These are phyloP conservation scores for Pelobates cultripes DNA, from an alignment of 2,797 vertebrate genomes.

Conservation along the genomic window DNA sequence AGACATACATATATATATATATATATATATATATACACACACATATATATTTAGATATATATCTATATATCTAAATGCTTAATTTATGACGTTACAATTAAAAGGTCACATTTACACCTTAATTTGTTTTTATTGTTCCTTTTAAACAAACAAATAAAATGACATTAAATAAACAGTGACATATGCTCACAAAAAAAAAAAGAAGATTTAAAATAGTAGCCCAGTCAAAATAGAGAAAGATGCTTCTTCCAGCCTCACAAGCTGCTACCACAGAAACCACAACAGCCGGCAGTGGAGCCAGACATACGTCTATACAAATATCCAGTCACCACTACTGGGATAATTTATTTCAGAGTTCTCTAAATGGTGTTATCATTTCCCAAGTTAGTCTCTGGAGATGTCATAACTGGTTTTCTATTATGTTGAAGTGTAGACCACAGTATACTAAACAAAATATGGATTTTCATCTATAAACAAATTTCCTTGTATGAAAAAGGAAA, in stretches of 20 bases:
- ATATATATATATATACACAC: too few relatives aligned
- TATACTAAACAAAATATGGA: slow-evolving; percentile 37
- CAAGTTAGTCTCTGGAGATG: slow-evolving; percentile 38
- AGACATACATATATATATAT: too few relatives aligned
- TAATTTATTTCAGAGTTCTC: slow-evolving; percentile 43
- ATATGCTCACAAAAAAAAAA: neutral
- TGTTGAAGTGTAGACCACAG: slow-evolving; percentile 40
- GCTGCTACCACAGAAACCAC: slow-evolving; percentile 56
- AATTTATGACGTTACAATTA: neutral
- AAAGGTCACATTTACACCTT: neutral
- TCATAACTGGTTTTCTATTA: neutral
- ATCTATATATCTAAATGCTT: neutral
- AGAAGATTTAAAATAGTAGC: slow-evolving; percentile 8
- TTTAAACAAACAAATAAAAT: slow-evolving; percentile 28
- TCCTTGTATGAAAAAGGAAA: slow-evolving; percentile 16
- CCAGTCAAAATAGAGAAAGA: slow-evolving; percentile 13
- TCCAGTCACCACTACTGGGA: slow-evolving; percentile 34
- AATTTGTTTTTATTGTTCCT: neutral
- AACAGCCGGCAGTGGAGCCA: slow-evolving; percentile 23
- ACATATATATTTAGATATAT: too few relatives aligned
- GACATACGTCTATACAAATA: slow-evolving; percentile 45
- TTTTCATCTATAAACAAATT: slow-evolving; percentile 35
- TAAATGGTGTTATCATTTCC: slow-evolving; percentile 10
- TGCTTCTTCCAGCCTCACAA: neutral
- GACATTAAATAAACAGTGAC: slow-evolving; percentile 1